Conservation (phyloP, 1,140 invertebrate genomes). For the Trissolcus basalis region DNA sequence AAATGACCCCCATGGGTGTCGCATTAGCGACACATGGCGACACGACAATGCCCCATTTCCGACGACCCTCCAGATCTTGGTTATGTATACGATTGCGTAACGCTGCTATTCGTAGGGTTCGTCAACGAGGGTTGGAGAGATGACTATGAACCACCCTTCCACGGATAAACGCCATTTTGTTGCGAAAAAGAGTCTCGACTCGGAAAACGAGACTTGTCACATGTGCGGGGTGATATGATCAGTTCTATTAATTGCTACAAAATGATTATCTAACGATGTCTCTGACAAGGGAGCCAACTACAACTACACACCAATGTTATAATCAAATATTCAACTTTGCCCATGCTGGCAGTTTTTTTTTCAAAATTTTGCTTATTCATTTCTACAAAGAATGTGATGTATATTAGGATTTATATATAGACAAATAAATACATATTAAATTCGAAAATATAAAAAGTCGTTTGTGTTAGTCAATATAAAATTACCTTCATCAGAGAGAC, state of each 20-base stretch:
- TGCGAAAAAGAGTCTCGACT: constrained; percentile 26
- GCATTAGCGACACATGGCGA: constrained; percentile 76
- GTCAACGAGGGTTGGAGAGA: constrained; percentile 65
- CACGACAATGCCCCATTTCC: constrained; percentile 71
- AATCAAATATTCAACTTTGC: constrained; percentile 19
- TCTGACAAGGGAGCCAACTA: constrained; percentile 26
- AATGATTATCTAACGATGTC: constrained; percentile 51
- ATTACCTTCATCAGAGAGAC: too few species aligned
- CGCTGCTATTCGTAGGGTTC: constrained; percentile 64
- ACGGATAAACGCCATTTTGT: constrained; percentile 68
- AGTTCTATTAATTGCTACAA: constrained; percentile 56
- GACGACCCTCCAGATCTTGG: constrained; percentile 69
- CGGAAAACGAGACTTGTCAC: constrained; percentile 46
- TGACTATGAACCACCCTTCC: constrained; percentile 62
- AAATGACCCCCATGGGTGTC: constrained; percentile 75
- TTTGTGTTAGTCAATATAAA: too few species aligned
- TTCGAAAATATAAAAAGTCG: too few species aligned
- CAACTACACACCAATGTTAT: constrained; percentile 21
- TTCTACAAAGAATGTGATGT: too few species aligned
- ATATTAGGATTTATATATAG: too few species aligned
- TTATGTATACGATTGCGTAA: constrained; percentile 74
- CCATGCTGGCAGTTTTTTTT: too few species aligned
- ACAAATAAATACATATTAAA: too few species aligned
- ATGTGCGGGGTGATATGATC: constrained; percentile 54
- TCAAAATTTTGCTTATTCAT: too few species aligned